Base-by-base conservation (phyloP, 2,797 vertebrate genomes). In the Columba guinea region DNA sequence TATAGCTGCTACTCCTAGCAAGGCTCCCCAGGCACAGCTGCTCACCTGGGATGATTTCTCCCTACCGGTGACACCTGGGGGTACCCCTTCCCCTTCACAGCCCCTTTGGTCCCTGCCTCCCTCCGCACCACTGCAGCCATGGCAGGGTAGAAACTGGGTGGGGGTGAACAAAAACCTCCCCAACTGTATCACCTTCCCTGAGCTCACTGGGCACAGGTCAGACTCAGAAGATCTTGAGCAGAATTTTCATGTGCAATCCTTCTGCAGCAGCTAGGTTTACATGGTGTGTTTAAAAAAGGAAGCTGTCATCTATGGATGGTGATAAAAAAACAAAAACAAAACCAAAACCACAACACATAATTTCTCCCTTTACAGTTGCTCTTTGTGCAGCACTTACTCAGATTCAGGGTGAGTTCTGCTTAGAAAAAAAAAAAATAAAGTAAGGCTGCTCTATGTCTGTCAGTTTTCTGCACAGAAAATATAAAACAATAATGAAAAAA, bases 101-200 rank as follows among this genome's bases (percentile, higher is more conserved):
- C 3, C 26, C 2, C 2, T 71, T 52, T 7, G 30, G 5, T 34
- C 32, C 24, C 28, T 64, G 10, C 24, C 30, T 69, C 9, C 9
- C 14, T 35, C n/a, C 39, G 35, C 39, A 73, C n/a, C 0, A 0
- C 19, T 5, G 2, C n/a, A 70, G 44, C 13, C 5, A 1, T 6
- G 28, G 44, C n/a, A 59, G 10, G 18, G 13, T 21, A 56, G 52
- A 70, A 74, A 26, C 11, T 10, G 11, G 1, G 9, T 39, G 37
- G 24, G 21, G 5, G 4, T n/a, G 23, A 82, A 65, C 5, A 78
- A 70, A 84, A 84, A 56, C 17, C 11, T 35, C 14, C 32, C 9
- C 0, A 0, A 9, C 23, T 7, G 3, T 2, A 1, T n/a, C 12
- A 18, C 23, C 7, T 75, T 77, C 37, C 64, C 30, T 58, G 15